phyloP scores from a whole-genome alignment of 1,140 invertebrate genomes.

The Hydropsyche tenuis region DNA sequence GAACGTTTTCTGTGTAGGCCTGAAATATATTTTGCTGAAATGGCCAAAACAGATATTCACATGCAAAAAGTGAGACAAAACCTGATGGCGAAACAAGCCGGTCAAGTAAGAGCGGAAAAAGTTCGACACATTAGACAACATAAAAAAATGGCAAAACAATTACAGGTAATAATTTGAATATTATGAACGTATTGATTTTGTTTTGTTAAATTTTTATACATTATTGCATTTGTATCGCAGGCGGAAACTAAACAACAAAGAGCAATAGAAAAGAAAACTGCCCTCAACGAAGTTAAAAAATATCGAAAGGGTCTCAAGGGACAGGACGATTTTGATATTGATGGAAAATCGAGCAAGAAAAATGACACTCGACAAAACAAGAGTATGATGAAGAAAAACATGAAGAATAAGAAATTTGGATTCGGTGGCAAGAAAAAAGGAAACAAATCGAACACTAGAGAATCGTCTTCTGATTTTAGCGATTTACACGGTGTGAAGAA shows the following conservation, averaged over 20 bases:
- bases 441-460: slow-evolving; percentile 85
- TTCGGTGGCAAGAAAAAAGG: slow-evolving; percentile 91
- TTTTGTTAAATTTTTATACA: too few species aligned
- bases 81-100: slow-evolving; percentile 82
- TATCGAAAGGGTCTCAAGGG: slow-evolving; percentile 82
- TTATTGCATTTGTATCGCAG: slow-evolving; percentile 60
- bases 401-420: slow-evolving; percentile 33
- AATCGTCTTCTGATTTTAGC: slow-evolving; percentile 74
- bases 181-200: too few species aligned
- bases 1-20: slow-evolving; percentile 64
- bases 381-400: slow-evolving; percentile 62
- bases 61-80: slow-evolving; percentile 95
- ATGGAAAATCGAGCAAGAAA: slow-evolving; percentile 57
- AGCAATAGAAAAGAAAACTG: slow-evolving; percentile 77
- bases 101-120: slow-evolving; percentile 85
- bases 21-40: slow-evolving; percentile 98
- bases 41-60: slow-evolving; percentile 96
- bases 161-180: slow-evolving; percentile 64
- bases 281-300: slow-evolving; percentile 85
- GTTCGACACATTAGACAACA: slow-evolving; percentile 87
- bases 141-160: slow-evolving; percentile 91
- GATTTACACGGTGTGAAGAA: slow-evolving; percentile 61
- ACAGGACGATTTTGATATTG: slow-evolving; percentile 73
- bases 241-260: slow-evolving; percentile 82
- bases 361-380: slow-evolving; percentile 61